These are phyloP conservation scores for Acestrorhynchus altus DNA, from an alignment of 2,797 vertebrate genomes.

Conservation along the genomic window DNA sequence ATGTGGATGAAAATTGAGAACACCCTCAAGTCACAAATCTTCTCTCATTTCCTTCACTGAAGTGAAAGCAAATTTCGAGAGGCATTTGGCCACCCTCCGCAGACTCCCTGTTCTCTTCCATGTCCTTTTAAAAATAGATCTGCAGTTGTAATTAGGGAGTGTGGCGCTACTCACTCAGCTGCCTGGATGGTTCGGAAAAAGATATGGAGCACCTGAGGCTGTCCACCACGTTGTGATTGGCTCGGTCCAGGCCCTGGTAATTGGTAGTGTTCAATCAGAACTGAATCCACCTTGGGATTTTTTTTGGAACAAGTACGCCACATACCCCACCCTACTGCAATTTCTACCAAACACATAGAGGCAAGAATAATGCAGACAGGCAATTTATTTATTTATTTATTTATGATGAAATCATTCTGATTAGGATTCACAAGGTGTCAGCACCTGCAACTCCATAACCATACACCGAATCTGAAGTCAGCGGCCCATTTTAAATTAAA, in stretches of 20 bases:
- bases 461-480: not conserved
- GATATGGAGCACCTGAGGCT: conserved; percentile 35
- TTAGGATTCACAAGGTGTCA: conserved; percentile 1
- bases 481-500: not conserved
- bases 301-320: conserved; percentile 7
- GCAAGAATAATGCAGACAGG: not conserved
- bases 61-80: conserved; percentile 19
- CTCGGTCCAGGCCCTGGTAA: conserved; percentile 14
- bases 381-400: not conserved
- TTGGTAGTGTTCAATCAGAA: conserved; percentile 41
- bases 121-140: conserved; percentile 47
- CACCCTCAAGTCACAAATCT: not conserved
- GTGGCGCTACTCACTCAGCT: conserved; percentile 28
- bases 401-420: not conserved
- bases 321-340: too few species aligned
- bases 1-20: not conserved
- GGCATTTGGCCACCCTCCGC: conserved; percentile 4
- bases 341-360: not conserved
- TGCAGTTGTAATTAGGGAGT: conserved; percentile 52
- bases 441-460: not conserved
- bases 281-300: not conserved
- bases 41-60: conserved; percentile 20
- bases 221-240: conserved; percentile 2
- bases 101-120: conserved; percentile 11
- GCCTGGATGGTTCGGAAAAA: conserved; percentile 25